These are phyloP conservation scores for Mesocricetus auratus DNA, from an alignment of 2,113 vertebrate genomes.

Conservation along the genomic window DNA sequence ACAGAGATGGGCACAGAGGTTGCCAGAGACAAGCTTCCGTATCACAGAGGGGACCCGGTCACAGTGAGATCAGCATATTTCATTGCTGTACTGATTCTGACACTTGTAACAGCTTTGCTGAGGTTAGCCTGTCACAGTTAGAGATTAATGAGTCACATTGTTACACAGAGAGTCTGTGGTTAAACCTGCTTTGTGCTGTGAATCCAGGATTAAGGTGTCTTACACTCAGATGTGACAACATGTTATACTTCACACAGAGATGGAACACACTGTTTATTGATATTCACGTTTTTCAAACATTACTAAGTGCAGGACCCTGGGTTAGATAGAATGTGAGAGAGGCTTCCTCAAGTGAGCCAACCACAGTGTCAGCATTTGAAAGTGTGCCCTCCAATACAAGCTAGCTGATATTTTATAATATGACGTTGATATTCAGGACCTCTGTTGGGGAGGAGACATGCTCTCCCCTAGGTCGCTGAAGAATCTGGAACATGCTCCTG, in stretches of 20 bases:
- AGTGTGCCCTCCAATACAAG: neutral
- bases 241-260: neutral
- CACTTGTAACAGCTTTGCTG: neutral
- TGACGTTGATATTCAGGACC: too few species aligned
- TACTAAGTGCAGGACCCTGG: too few species aligned
- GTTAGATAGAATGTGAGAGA: neutral
- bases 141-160: neutral
- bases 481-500: neutral
- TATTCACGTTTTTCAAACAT: neutral
- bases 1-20: neutral
- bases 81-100: neutral
- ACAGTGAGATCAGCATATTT: neutral
- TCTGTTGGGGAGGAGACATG: neutral
- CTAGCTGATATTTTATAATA: neutral
- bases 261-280: neutral
- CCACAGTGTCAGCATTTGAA: neutral
- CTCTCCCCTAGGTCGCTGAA: neutral
- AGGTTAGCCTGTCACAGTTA: neutral
- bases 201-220: neutral
- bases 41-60: neutral
- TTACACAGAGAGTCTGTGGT: neutral
- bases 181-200: neutral
- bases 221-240: too few species aligned
- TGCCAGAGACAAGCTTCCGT: neutral
- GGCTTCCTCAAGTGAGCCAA: neutral